Conservation (phyloP, 2,888 invertebrate species). For the Coleophora flavipennella region DNA sequence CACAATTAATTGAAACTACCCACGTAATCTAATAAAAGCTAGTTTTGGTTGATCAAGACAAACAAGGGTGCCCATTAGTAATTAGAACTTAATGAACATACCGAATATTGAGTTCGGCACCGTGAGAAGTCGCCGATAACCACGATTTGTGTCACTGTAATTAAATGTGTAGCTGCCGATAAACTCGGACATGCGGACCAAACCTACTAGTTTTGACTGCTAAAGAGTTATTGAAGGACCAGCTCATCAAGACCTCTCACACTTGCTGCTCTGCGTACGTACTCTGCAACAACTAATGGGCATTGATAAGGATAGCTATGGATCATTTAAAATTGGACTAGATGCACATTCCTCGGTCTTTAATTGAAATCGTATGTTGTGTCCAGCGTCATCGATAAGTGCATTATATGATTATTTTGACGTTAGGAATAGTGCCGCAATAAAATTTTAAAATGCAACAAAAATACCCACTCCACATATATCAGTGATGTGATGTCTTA, state of each 20-base stretch:
- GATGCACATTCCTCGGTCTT: conserved; percentile 52
- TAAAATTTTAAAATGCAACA: conserved; percentile 29
- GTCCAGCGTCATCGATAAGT: conserved; percentile 56
- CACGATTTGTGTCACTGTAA: conserved; percentile 71
- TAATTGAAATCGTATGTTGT: conserved; percentile 71
- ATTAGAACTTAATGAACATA: conserved; percentile 72
- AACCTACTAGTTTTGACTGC: conserved; percentile 59
- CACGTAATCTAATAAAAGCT: conserved; percentile 72
- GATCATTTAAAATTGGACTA: conserved; percentile 39
- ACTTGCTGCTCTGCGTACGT: conserved; percentile 20
- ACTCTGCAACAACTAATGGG: not conserved
- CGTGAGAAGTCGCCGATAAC: conserved; percentile 70
- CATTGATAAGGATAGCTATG: not conserved
- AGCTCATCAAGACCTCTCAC: conserved; percentile 33
- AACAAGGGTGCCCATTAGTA: conserved; percentile 70
- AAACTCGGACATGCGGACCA: conserved; percentile 52
- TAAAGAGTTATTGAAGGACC: conserved; percentile 47
- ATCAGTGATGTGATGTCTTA: conserved; percentile 15
- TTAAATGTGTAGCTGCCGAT: conserved; percentile 71
- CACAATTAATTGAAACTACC: conserved; percentile 71
- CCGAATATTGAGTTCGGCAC: conserved; percentile 64
- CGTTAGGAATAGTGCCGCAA: conserved; percentile 31
- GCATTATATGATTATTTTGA: conserved; percentile 35
- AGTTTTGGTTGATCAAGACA: conserved; percentile 68
- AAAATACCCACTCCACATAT: conserved; percentile 7